These are phyloP conservation scores for Heliothis subflexa DNA, from an alignment of 1,140 invertebrate genomes.

Conservation along the genomic window DNA sequence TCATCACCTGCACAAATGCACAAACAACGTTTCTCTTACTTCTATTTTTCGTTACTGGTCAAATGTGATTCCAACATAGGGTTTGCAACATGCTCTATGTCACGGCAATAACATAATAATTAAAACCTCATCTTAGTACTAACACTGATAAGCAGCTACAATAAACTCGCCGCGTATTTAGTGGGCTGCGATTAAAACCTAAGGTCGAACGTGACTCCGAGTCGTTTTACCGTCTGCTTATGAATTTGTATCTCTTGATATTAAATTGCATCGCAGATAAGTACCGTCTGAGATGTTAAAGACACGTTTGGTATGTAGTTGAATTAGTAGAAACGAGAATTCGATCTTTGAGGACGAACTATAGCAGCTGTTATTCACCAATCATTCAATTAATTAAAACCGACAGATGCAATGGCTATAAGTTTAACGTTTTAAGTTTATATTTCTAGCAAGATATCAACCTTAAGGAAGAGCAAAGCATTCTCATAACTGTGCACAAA, in stretches of 20 bases:
- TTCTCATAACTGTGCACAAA: background rate
- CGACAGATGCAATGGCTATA: background rate
- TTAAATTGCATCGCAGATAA: conserved; percentile 27
- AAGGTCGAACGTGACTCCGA: conserved; percentile 38
- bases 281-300: background rate
- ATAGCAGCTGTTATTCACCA: too few species aligned
- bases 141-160: background rate
- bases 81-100: background rate
- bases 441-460: background rate
- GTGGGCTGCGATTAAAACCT: conserved; percentile 7
- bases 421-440: background rate
- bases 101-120: background rate
- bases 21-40: too few species aligned
- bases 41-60: too few species aligned
- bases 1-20: too few species aligned
- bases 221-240: conserved; percentile 8
- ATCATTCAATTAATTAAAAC: background rate
- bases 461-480: too few species aligned
- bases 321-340: background rate
- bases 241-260: conserved; percentile 25
- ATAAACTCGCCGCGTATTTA: conserved; percentile 36
- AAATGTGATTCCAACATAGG: background rate
- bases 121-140: background rate
- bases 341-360: background rate
- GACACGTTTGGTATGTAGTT: conserved; percentile 17